Evolutionary conservation across 2,888 invertebrate species (phyloP), one percentile per base, ranked within the genome.

Genomic region (Epistrophe eligans): DNA sequence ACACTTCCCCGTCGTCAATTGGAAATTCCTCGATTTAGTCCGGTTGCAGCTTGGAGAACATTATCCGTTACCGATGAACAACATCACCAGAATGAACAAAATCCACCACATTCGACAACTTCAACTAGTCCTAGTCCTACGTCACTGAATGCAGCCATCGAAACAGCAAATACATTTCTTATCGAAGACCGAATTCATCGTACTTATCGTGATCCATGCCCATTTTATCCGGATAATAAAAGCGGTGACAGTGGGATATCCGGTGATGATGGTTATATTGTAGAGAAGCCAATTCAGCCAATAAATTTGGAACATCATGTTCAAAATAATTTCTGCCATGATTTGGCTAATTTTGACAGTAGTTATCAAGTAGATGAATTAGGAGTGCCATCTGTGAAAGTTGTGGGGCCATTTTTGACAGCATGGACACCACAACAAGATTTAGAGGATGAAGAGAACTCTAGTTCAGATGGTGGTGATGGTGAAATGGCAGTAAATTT

Each of bases 361-460:
- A 35, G 38, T 2, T 71, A 55, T 32, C 28, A 52, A 10, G 72
- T 57, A 6, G 67, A 71, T 9, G 52, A 35, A 6, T 19, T n/a
- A 19, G 38, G 19, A 52, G 64, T 52, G 0, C 45, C 60, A 5
- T 84, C 88, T 48, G n/a, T 67, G 64, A 28, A 89, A 84, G 66
- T 50, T 19, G 52, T 58, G 35, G 85, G 89, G 15, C 89, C 89
- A 17, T 89, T 88, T 77, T 83, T 90, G 76, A 91, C 93, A 57
- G 93, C 95, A 0, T 97, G 97, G 97, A 97, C 97, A 0, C 97
- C 97, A 0, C 97, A 97, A 90, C 97, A 97, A 91, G 97, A 97
- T 92, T 94, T 97, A n/a, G 95, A 95, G n/a, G 95, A 95, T 48
- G 96, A 95, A 5, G 96, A 96, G 1, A 89, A 90, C 3, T 70